Conservation (phyloP, 1,140 invertebrate species). For the Sesamia nonagrioides region DNA sequence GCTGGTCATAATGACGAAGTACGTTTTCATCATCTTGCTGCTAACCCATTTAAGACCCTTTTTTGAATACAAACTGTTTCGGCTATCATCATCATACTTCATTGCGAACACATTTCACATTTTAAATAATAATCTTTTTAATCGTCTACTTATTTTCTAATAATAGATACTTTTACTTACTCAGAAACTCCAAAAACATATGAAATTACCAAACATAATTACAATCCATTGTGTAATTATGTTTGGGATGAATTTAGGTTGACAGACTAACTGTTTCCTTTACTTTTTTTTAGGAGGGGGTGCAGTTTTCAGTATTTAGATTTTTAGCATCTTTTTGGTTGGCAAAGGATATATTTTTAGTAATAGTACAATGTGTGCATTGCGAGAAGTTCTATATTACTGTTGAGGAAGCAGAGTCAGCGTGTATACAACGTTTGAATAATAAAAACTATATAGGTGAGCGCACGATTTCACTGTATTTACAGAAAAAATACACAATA, state of each 20-base stretch:
- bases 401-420: not conserved
- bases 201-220: too few relatives aligned
- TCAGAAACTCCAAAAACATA: too few relatives aligned
- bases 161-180: too few relatives aligned
- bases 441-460: slow-evolving; percentile 26
- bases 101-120: too few relatives aligned
- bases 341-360: slow-evolving; percentile 11
- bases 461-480: too few relatives aligned
- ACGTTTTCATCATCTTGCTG: not conserved
- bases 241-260: not conserved
- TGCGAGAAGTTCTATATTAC: slow-evolving; percentile 37
- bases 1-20: not conserved
- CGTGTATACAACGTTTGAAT: slow-evolving; percentile 39
- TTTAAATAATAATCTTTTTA: too few relatives aligned
- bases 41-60: too few relatives aligned
- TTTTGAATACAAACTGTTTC: too few relatives aligned
- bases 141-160: too few relatives aligned
- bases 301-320: not conserved
- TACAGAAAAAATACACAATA: too few relatives aligned
- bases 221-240: too few relatives aligned
- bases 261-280: not conserved
- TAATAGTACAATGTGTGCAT: slow-evolving; percentile 18
- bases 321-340: slow-evolving; percentile 15
- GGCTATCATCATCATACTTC: too few relatives aligned
- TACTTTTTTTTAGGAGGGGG: not conserved